Conservation (phyloP, 2,113 vertebrate species). For the Ptilonorhynchus violaceus region DNA sequence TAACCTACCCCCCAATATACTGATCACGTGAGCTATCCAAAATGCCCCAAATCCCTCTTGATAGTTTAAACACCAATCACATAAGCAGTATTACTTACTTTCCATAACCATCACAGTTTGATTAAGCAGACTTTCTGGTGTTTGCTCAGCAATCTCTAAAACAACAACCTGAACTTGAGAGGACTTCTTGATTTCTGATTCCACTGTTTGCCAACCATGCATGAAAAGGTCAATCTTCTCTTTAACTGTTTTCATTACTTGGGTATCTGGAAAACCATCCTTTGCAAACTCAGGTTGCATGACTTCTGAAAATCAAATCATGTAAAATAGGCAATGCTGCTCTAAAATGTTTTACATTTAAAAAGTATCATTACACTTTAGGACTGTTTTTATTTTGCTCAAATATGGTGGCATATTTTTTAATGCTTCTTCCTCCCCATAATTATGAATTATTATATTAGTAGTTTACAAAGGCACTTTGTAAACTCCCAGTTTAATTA, state of each 20-base stretch:
- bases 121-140: constrained; percentile 78
- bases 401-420: background rate
- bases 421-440: background rate
- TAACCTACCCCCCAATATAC: background rate
- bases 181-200: constrained; percentile 35
- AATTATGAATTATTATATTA: background rate
- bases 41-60: background rate
- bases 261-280: constrained; percentile 76
- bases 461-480: background rate
- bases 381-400: background rate
- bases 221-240: constrained; percentile 67
- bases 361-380: background rate
- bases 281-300: constrained; percentile 69
- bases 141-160: constrained; percentile 80
- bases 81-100: constrained; percentile 76
- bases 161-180: constrained; percentile 26
- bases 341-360: background rate
- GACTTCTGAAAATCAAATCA: constrained; percentile 59
- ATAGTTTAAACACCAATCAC: background rate
- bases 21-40: background rate
- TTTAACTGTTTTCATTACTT: constrained; percentile 81
- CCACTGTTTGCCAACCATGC: constrained; percentile 71
- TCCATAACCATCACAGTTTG: constrained; percentile 78
- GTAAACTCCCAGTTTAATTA: background rate
- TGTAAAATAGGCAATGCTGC: background rate